Evolutionary conservation across 2,888 invertebrate species (phyloP), one percentile per base, ranked within the genome.

Genomic region (Cerastis leucographa): DNA sequence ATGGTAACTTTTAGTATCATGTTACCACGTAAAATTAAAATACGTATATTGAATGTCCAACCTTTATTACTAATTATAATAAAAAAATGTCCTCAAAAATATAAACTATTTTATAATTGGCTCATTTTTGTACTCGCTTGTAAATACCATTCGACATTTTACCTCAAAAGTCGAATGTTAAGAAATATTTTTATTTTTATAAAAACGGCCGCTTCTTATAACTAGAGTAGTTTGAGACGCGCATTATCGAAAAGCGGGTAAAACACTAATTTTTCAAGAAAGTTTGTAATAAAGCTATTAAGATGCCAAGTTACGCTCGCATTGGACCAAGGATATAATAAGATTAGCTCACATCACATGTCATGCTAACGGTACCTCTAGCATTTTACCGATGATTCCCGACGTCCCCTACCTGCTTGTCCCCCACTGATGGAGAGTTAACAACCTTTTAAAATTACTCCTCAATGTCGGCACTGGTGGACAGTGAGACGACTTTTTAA

Each of bases 301-400:
- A 95, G 95, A 96, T 95, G 96, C 95, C 96, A 96, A 95, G 92
- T 94, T 92, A 94, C 74, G 94, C 93, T 95, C 93, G 95, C 95
- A 94, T 94, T 94, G 96, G 96, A 96, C 96, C 96, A 96, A 96
- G 95, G 94, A 94, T 93, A 90, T 85, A 90, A 91, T 95, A 95
- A 95, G 95, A 94, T 91, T 95, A 95, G 95, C 94, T 94, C 94
- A 94, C 94, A 86, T 94, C 95, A 94, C 94, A 92, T 89, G 64
- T 64, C 64, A n/a, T 64, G 95, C 96, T 95, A 93, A 91, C 91
- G 91, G 92, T 94, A 82, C 81, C 85, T 85, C 92, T 93, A 94
- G 94, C 95, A 93, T 94, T 94, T 91, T 89, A 73, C 54, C 35
- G 61, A 35, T 61, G 29, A 19, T 35, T 61, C 61, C 35, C 35